phyloP scores from a whole-genome alignment of 2,113 vertebrate genomes.

The Leiothrix lutea region DNA sequence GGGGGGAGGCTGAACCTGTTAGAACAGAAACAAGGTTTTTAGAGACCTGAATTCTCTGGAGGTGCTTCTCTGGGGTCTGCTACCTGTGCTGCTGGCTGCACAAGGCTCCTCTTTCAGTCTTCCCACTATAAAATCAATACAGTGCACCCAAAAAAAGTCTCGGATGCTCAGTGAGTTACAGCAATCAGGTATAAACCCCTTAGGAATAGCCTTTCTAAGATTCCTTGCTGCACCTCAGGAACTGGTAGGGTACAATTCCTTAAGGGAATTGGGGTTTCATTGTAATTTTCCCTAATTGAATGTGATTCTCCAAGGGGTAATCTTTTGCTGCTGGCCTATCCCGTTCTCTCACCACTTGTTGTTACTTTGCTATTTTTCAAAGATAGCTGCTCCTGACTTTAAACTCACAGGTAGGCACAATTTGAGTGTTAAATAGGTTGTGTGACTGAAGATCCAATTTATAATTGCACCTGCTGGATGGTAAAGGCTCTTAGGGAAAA shows the following conservation, averaged over 20 bases:
- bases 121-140: neutral
- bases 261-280: neutral
- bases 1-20: neutral
- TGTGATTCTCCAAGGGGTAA: neutral
- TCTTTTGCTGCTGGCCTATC: neutral
- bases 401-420: rapidly evolving
- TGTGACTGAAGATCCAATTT: neutral
- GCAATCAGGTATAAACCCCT: neutral
- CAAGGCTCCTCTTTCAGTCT: neutral
- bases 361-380: neutral
- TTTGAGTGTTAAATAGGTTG: neutral
- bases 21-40: neutral
- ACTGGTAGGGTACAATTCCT: neutral
- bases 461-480: neutral
- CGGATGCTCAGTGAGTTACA: neutral
- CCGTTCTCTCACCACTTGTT: rapidly evolving
- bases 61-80: neutral
- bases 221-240: neutral
- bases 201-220: neutral
- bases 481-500: neutral
- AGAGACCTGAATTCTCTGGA: neutral
- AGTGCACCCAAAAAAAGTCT: neutral
- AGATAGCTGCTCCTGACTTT: neutral
- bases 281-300: neutral
- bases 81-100: neutral